Evolutionary conservation across 2,888 invertebrate genomes (phyloP), one percentile per base, ranked within the genome.

Genomic region (Cheiracanthium punctorium): DNA sequence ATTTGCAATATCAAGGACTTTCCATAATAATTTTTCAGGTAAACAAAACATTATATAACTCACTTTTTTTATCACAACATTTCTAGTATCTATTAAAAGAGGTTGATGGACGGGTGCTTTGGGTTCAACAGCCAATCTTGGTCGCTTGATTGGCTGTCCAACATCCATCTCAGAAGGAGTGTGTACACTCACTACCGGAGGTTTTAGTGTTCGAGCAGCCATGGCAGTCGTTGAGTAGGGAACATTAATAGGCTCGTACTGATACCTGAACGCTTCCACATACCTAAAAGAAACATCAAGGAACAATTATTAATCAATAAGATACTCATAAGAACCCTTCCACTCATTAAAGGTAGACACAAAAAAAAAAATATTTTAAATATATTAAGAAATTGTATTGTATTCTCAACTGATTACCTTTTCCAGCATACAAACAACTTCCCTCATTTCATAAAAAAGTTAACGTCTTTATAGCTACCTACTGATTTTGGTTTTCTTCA

Each of bases 81-180:
- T 88, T 70, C 86, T 76, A 24, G 89, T 89, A 48, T 89, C 89
- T 48, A 89, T 88, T 65, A 87, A 65, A 72, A 89, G 82, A 30
- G 89, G 89, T 72, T 89, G 89, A 71, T 88, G 87, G 73, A 89
- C 73, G 74, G 89, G 81, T 73, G 89, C 85, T 88, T 88, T 87
- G 32, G 88, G 88, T 76, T 89, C 89, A 33, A 87, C 87, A n/a
- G 80, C 81, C n/a, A 89, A 76, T 41, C 89, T 87, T 65, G 89
- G 89, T 77, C 89, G 71, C 48, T 88, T 89, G 20, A 72, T 76
- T 5, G 75, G 82, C 58, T 88, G 88, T 12, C 41, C 28, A 58
- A 41, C 76, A 72, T 88, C 88, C 82, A 88, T 84, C 72, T 84
- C 88, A 29, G 84, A 80, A 20, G 82, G 88, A 30, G 84, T 84